These are phyloP conservation scores for Monochamus saltuarius DNA, from an alignment of 1,140 invertebrate species.

Conservation along the genomic window DNA sequence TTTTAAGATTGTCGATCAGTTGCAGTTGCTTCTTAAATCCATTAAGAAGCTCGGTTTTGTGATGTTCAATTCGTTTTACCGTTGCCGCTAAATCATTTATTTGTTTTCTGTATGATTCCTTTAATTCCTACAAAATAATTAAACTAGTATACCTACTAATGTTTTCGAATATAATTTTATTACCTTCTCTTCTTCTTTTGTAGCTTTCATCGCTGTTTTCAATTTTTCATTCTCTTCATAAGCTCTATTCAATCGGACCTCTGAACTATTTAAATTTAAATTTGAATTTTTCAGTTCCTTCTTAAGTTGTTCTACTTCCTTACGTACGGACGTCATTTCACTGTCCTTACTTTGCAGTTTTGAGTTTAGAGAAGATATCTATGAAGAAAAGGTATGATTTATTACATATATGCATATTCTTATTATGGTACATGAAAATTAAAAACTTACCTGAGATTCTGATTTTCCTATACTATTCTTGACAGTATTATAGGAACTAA, in stretches of 20 bases:
- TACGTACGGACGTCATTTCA: slow-evolving; percentile 54
- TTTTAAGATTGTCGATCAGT: slow-evolving; percentile 57
- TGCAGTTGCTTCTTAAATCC: slow-evolving; percentile 57
- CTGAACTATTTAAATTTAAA: slow-evolving; percentile 47
- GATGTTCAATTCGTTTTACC: slow-evolving; percentile 54
- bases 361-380: slow-evolving; percentile 37
- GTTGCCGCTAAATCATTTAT: slow-evolving; percentile 49
- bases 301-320: slow-evolving; percentile 54
- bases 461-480: slow-evolving; percentile 49
- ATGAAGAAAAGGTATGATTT: slow-evolving; percentile 1
- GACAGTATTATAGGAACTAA: slow-evolving; percentile 44
- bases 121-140: slow-evolving; percentile 49
- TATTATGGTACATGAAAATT: slow-evolving; percentile 23
- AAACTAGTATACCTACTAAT: background rate
- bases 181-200: slow-evolving; percentile 56
- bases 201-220: slow-evolving; percentile 49
- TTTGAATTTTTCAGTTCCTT: slow-evolving; percentile 53
- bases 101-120: slow-evolving; percentile 51
- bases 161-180: background rate
- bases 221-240: slow-evolving; percentile 55
- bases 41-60: slow-evolving; percentile 54
- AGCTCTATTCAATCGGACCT: slow-evolving; percentile 53
- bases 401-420: background rate
- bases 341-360: slow-evolving; percentile 49
- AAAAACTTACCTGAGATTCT: slow-evolving; percentile 49